Evolutionary conservation across 2,797 vertebrate species (phyloP), one percentile per base, ranked within the genome.

Genomic region (Leuciscus waleckii): DNA sequence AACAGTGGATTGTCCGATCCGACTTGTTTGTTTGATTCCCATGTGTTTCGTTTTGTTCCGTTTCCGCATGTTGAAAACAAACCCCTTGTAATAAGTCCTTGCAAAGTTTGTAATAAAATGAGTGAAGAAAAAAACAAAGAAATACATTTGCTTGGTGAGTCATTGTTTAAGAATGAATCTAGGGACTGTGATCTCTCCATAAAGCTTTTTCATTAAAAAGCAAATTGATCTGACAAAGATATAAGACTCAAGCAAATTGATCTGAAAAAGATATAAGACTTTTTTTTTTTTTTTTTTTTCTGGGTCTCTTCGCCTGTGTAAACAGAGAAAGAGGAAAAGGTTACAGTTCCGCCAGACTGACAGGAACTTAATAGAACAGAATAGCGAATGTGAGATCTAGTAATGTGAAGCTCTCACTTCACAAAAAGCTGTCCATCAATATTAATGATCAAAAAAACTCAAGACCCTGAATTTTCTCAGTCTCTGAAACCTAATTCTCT

Each of bases 21-120:
- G 96, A 96, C 96, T 94, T 95, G 94, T 97, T 96, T 96, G 97
- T 98, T 96, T 93, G 94, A 93, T 91, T 95, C 94, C 94, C 88
- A 88, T 94, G 94, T 96, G 95, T 95, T 96, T 92, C 87, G 93
- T 95, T 96, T 95, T 73, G 94, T 96, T 95, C 93, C 86, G 95
- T 95, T 90, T 95, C 93, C 93, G 96, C 96, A 96, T 96, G 96
- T 96, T 95, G 93, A 97, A 96, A 96, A 94, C 97, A 85, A 83
- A 93, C 96, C 94, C 97, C 95, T 96, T 99, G 98, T 99, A 99
- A 99, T 98, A 99, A 98, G 96, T 97, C 97, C 96, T 96, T 94
- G 84, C 94, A 96, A 98, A 97, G 95, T 98, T 99, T 98, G 96
- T 97, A 97, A 98, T 98, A 98, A 99, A 96, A 98, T 96, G 91